A percentile compares a stretch with the other conserved stretches of the same genome.
Evolutionary conservation across 2,888 invertebrate species (phyloP).

Genomic region (Cylloceria caligata): DNA sequence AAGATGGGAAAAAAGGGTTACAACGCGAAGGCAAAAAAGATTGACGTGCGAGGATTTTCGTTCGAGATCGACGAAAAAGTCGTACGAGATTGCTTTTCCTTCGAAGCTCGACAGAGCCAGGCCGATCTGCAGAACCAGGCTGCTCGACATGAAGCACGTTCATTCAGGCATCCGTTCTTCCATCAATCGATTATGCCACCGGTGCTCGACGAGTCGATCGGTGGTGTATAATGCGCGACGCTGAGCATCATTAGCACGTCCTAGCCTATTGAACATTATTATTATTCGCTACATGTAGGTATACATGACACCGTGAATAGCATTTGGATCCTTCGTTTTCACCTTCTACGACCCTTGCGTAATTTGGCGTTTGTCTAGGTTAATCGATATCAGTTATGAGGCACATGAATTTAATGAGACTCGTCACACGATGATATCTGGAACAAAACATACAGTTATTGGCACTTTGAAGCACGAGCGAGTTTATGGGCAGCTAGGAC

Average conservation of each 20-base stretch:
- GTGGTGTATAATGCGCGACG: conserved; percentile 70
- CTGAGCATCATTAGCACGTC: conserved; percentile 72
- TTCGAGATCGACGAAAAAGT: conserved; percentile 49
- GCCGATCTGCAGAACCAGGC: too few species aligned
- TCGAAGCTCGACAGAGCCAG: conserved; percentile 25
- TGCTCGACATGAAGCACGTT: conserved; percentile 44
- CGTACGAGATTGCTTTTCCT: conserved; percentile 60
- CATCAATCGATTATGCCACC: conserved; percentile 71
- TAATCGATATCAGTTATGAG: conserved; percentile 24
- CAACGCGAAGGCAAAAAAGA: conserved; percentile 18
- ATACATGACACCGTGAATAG: conserved; percentile 12
- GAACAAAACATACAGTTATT: conserved; percentile 6
- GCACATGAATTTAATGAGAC: conserved; percentile 2
- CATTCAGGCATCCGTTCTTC: conserved; percentile 54
- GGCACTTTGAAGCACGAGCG: background rate
- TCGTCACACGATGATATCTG: background rate
- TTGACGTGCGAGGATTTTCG: conserved; percentile 48
- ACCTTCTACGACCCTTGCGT: conserved; percentile 43
- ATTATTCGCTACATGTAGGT: conserved; percentile 80
- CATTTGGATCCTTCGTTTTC: conserved; percentile 21
- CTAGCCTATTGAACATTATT: conserved; percentile 74
- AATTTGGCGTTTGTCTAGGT: conserved; percentile 31
- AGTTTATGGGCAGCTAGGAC: conserved; percentile 25
- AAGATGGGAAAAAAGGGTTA: conserved; percentile 17
- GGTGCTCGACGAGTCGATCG: conserved; percentile 46